These are phyloP conservation scores for Phytoseiulus persimilis DNA, from an alignment of 2,888 invertebrate genomes.

Conservation along the genomic window DNA sequence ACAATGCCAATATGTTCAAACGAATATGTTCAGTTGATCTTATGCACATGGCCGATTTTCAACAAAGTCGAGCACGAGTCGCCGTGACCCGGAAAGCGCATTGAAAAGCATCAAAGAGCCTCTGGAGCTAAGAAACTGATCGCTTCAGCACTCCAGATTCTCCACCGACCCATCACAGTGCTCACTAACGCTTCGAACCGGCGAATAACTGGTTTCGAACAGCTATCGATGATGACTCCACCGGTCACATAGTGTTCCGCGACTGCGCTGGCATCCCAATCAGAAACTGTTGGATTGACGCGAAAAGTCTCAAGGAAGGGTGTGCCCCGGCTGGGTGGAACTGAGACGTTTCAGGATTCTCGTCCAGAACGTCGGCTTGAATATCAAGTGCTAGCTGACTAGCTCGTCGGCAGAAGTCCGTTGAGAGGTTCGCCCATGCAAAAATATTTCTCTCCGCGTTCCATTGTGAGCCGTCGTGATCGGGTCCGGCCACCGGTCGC, in stretches of 20 bases:
- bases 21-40: neutral
- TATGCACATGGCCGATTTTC: neutral
- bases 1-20: neutral
- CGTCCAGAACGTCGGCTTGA: neutral
- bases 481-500: too few relatives aligned
- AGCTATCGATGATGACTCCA: too few relatives aligned
- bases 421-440: too few relatives aligned
- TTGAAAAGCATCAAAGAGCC: neutral
- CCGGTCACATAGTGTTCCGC: neutral
- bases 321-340: neutral
- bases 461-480: too few relatives aligned
- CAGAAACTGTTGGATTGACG: neutral
- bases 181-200: too few relatives aligned
- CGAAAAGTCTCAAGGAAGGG: neutral
- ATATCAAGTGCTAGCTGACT: neutral
- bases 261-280: too few relatives aligned
- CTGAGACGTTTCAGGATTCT: neutral
- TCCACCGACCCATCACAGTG: too few relatives aligned
- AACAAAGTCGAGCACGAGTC: neutral
- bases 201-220: too few relatives aligned
- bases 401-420: neutral
- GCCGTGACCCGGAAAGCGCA: neutral
- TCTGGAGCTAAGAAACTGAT: neutral
- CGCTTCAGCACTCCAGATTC: neutral
- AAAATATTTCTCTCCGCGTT: too few relatives aligned